These are phyloP conservation scores for Limanda limanda DNA, from an alignment of 2,113 vertebrate species.

Conservation along the genomic window DNA sequence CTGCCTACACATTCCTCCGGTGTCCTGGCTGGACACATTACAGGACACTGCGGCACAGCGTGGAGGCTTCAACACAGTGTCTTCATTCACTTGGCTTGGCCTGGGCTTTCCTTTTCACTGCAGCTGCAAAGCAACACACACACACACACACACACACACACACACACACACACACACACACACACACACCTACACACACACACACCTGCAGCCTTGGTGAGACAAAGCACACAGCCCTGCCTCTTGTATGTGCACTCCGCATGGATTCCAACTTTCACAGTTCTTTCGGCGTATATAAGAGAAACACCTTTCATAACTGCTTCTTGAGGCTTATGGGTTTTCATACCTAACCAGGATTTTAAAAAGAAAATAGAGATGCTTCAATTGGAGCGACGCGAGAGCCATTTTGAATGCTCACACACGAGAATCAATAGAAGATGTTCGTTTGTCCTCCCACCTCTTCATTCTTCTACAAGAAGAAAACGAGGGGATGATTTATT, in stretches of 20 bases:
- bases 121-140: slow-evolving; percentile 69
- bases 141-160: slow-evolving; percentile 59
- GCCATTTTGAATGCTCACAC: neutral
- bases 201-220: slow-evolving; percentile 62
- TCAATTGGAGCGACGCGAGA: slow-evolving; percentile 16
- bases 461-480: neutral
- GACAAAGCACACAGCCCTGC: slow-evolving; percentile 29
- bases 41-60: slow-evolving; percentile 73
- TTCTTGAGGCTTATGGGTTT: slow-evolving; percentile 29
- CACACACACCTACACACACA: slow-evolving; percentile 27
- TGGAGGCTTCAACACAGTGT: slow-evolving; percentile 67
- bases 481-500: slow-evolving; percentile 24
- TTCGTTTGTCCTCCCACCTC: slow-evolving; percentile 13
- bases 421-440: slow-evolving; percentile 27
- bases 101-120: slow-evolving; percentile 39
- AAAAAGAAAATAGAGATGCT: neutral
- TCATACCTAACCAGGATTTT: slow-evolving; percentile 16
- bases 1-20: slow-evolving; percentile 66
- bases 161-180: slow-evolving; percentile 24
- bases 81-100: slow-evolving; percentile 73
- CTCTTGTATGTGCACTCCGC: slow-evolving; percentile 29
- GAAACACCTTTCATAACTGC: slow-evolving; percentile 1
- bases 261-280: slow-evolving; percentile 18
- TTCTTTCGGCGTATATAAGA: neutral
- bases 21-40: slow-evolving; percentile 65